These are phyloP conservation scores for Sialis lutaria DNA, from an alignment of 2,888 invertebrate species.

Conservation along the genomic window DNA sequence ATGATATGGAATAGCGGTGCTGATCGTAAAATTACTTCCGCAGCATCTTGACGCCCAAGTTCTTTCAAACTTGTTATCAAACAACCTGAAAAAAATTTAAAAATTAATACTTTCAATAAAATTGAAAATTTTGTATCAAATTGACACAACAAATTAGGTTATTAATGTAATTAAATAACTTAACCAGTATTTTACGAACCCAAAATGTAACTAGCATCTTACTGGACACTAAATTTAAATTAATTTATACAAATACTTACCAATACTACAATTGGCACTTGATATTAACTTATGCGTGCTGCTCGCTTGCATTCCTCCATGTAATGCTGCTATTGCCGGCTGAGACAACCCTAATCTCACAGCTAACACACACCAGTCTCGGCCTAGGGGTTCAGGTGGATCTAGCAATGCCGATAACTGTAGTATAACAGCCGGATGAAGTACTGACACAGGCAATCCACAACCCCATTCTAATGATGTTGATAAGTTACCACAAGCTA, in stretches of 20 bases:
- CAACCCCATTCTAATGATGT: conserved; percentile 30
- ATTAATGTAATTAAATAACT: too few species aligned
- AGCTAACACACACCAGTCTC: conserved; percentile 64
- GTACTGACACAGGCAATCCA: conserved; percentile 36
- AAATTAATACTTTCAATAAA: neutral
- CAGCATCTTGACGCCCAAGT: conserved; percentile 40
- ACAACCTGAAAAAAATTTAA: conserved; percentile 22
- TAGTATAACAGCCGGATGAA: conserved; percentile 38
- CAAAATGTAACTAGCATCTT: neutral
- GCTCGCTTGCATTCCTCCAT: conserved; percentile 21
- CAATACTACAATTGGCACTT: conserved; percentile 24
- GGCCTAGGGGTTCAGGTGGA: conserved; percentile 51
- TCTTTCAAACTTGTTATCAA: conserved; percentile 37
- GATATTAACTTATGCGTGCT: conserved; percentile 24
- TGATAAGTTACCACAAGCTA: conserved; percentile 9
- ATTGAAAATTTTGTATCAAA: too few species aligned
- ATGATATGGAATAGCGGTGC: conserved; percentile 25
- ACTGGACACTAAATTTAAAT: neutral
- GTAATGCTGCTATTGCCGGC: conserved; percentile 23
- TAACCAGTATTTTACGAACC: neutral
- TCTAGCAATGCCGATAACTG: conserved; percentile 50
- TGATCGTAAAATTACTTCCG: conserved; percentile 35
- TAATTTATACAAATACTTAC: conserved; percentile 13
- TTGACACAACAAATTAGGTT: too few species aligned
- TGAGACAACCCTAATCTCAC: conserved; percentile 38